These are phyloP conservation scores for Pungitius pungitius DNA, from an alignment of 2,113 vertebrate genomes.

Conservation along the genomic window DNA sequence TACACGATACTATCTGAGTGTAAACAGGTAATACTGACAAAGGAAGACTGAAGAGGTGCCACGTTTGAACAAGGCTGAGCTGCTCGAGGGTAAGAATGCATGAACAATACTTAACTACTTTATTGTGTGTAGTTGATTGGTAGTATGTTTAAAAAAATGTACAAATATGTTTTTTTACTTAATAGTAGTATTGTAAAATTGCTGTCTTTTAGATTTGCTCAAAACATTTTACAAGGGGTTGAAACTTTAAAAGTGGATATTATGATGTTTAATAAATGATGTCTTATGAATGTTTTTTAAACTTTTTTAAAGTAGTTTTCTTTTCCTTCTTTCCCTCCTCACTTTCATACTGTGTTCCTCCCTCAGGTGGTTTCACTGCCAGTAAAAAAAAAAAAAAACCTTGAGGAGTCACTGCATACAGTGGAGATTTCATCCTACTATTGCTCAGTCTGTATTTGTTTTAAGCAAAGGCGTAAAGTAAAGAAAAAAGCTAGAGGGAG, in stretches of 20 bases:
- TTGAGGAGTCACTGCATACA: neutral
- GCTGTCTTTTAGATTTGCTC: neutral
- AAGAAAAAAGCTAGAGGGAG: neutral
- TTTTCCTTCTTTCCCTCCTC: neutral
- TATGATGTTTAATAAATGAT: too few relatives aligned
- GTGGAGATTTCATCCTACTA: neutral
- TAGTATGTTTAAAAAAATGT: neutral
- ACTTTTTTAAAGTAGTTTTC: neutral
- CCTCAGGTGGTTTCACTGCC: slow-evolving; percentile 26
- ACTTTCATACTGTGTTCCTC: neutral
- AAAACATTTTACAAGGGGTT: neutral
- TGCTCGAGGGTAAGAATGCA: slow-evolving; percentile 25
- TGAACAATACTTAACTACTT: neutral
- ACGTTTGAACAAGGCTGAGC: neutral
- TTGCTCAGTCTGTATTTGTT: neutral
- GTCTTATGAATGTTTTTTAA: neutral
- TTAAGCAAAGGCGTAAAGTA: neutral
- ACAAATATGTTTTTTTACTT: neutral
- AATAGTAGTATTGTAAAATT: neutral
- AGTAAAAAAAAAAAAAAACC: neutral
- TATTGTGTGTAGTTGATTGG: neutral
- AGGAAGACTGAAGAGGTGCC: neutral
- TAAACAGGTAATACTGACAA: neutral
- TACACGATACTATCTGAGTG: neutral
- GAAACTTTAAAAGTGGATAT: neutral